Conservation (phyloP, 2,888 invertebrate species). For the Adineta ricciae region DNA sequence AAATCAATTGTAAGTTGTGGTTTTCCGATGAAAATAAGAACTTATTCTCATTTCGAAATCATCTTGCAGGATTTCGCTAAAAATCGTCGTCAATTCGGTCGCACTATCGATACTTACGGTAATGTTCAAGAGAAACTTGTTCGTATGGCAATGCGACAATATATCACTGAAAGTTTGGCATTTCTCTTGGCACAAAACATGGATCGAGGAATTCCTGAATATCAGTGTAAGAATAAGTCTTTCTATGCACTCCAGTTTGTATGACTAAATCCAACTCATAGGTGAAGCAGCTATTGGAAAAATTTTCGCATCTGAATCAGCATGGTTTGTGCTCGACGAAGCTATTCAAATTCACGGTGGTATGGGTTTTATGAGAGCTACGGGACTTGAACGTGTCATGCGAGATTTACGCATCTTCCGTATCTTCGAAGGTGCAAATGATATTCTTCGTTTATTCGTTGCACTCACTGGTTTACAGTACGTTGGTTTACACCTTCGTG, state of each 20-base stretch:
- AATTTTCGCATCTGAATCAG: conserved; percentile 65
- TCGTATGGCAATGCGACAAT: conserved; percentile 79
- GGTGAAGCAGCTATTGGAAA: conserved; percentile 89
- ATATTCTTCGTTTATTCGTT: conserved; percentile 85
- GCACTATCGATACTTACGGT: conserved; percentile 67
- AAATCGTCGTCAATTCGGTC: conserved; percentile 77
- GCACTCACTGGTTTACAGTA: conserved; percentile 84
- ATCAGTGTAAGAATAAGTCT: conserved; percentile 56
- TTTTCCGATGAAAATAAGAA: no score
- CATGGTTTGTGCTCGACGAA: conserved; percentile 91
- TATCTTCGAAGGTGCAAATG: conserved; percentile 98
- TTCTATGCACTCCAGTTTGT: conserved; percentile 67
- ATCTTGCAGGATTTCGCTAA: conserved; percentile 80
- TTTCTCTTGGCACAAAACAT: conserved; percentile 91
- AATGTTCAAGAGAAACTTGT: conserved; percentile 83
- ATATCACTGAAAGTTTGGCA: conserved; percentile 65
- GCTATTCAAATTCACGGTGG: conserved; percentile 92
- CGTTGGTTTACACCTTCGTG: conserved; percentile 81
- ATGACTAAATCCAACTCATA: neutral
- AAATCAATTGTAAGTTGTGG: conserved; percentile 58
- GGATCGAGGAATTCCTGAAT: conserved; percentile 81
- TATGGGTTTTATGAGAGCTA: conserved; percentile 69
- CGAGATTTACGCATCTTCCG: conserved; percentile 90
- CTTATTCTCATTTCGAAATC: conserved; percentile 56
- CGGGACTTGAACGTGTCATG: conserved; percentile 79